phyloP scores from a whole-genome alignment of 1,140 invertebrate genomes.

The Lordiphosa stackelbergi region DNA sequence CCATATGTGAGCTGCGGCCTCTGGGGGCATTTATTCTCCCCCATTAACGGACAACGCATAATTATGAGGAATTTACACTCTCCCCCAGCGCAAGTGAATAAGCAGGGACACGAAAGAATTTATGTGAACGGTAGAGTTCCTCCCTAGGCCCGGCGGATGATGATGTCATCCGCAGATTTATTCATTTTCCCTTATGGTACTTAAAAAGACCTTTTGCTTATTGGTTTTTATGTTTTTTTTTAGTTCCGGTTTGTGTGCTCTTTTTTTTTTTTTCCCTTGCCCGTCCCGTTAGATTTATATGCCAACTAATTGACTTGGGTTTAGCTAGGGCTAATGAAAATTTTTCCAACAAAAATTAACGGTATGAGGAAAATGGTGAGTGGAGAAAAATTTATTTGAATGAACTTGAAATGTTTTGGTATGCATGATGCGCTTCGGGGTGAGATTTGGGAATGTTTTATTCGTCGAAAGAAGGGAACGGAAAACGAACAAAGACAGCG shows the following conservation, averaged over 20 bases:
- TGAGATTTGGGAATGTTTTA: background rate
- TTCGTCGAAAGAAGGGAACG: background rate
- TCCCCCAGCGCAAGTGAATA: conserved; percentile 59
- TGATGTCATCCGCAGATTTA: conserved; percentile 41
- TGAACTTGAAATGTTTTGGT: conserved; percentile 38
- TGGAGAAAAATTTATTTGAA: conserved; percentile 20
- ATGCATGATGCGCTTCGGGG: conserved; percentile 3
- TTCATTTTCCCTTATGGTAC: conserved; percentile 15
- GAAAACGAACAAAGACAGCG: no score
- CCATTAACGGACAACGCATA: conserved; percentile 43
- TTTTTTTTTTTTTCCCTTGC: conserved; percentile 1
- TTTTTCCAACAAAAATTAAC: conserved; percentile 57
- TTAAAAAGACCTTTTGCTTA: conserved; percentile 33
- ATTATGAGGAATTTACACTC: conserved; percentile 51
- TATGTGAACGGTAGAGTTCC: background rate
- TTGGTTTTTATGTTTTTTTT: conserved; percentile 49
- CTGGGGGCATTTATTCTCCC: conserved; percentile 11
- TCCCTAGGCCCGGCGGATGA: conserved; percentile 12
- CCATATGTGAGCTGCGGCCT: conserved; percentile 39
- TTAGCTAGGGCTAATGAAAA: conserved; percentile 68
- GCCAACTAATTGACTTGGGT: conserved; percentile 58
- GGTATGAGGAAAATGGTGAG: conserved; percentile 28
- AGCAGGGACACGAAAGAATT: conserved; percentile 51
- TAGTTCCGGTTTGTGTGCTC: conserved; percentile 52
- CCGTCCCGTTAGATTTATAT: conserved; percentile 53